Evolutionary conservation across 2,888 invertebrate species (phyloP).

Genomic region (Dromius quadrimaculatus): DNA sequence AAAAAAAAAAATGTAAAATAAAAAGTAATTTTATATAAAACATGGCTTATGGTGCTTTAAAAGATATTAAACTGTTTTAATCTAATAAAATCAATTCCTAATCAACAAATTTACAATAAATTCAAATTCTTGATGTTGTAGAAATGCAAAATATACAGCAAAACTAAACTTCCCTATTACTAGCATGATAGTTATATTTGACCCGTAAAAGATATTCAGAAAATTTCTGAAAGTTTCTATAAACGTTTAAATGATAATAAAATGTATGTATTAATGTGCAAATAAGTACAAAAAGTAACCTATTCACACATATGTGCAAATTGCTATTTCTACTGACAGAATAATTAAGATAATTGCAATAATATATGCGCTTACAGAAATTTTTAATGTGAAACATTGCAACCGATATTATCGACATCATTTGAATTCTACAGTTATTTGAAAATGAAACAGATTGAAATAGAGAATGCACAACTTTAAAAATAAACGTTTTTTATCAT

Average conservation of each 20-base stretch:
- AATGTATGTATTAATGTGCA: slow-evolving; percentile 13
- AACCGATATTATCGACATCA: slow-evolving; percentile 20
- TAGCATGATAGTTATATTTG: neutral
- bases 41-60: neutral
- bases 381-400: slow-evolving; percentile 21
- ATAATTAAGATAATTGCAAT: slow-evolving; percentile 43
- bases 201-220: neutral
- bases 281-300: slow-evolving; percentile 20
- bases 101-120: neutral
- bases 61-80: neutral
- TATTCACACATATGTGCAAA: slow-evolving; percentile 38
- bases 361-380: slow-evolving; percentile 40
- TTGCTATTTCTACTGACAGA: slow-evolving; percentile 30
- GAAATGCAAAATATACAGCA: neutral
- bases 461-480: neutral
- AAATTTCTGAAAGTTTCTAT: slow-evolving; percentile 5
- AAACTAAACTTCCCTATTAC: neutral
- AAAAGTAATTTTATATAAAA: too few relatives aligned
- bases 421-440: neutral
- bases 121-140: neutral
- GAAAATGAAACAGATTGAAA: neutral
- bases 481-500: neutral
- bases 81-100: neutral
- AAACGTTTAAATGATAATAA: slow-evolving; percentile 10
- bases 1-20: too few relatives aligned